phyloP scores from a whole-genome alignment of 2,113 vertebrate genomes.

The Hydrolagus affinis region DNA sequence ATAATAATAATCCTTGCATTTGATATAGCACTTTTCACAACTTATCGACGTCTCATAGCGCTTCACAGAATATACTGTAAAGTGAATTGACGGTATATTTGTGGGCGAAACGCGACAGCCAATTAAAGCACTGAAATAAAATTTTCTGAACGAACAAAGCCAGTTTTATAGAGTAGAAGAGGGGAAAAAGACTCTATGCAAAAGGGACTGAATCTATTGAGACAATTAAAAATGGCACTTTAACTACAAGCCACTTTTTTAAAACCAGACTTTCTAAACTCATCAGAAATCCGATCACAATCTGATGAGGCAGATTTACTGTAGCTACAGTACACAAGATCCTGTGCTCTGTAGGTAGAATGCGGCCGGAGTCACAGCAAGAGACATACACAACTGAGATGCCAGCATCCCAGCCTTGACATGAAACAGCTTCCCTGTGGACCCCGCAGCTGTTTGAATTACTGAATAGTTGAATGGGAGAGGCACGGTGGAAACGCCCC shows the following conservation, averaged over 20 bases:
- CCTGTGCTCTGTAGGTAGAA: not conserved
- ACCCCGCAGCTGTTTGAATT: slow-evolving; percentile 23
- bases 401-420: slow-evolving; percentile 10
- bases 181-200: not conserved
- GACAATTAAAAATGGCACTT: not conserved
- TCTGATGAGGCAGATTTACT: slow-evolving; percentile 1
- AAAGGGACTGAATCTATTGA: not conserved
- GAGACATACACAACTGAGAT: not conserved
- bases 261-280: not conserved
- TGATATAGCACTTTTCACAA: no score
- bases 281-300: not conserved
- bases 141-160: not conserved
- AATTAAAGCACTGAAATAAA: not conserved
- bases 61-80: no score
- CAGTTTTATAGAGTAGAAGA: not conserved
- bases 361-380: not conserved
- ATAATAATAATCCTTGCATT: no score
- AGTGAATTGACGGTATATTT: no score
- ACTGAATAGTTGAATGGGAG: not conserved
- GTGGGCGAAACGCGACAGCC: no score
- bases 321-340: not conserved
- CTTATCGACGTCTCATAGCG: no score
- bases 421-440: slow-evolving; percentile 1
- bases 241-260: not conserved
- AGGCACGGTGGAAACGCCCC: not conserved